These are phyloP conservation scores for Acrocera orbiculus DNA, from an alignment of 2,888 invertebrate genomes.

Conservation along the genomic window DNA sequence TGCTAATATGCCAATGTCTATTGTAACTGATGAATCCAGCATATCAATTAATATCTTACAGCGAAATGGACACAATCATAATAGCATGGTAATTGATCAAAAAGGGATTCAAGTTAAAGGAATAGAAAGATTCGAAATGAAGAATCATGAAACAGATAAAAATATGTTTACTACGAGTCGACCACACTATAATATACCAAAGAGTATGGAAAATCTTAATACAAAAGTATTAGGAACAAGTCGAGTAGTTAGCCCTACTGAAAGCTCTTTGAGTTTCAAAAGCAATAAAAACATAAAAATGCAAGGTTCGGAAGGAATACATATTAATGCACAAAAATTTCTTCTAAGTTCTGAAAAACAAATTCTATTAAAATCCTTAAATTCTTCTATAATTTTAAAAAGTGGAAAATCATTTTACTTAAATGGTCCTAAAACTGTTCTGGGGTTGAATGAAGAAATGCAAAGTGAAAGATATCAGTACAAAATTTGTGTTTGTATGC, in stretches of 20 bases:
- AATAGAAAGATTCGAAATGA: conserved; percentile 49
- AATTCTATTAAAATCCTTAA: conserved; percentile 57
- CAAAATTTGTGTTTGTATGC: conserved; percentile 82
- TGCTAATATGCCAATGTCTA: conserved; percentile 35
- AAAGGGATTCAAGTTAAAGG: conserved; percentile 52
- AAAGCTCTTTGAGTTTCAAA: no score
- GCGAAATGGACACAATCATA: conserved; percentile 28
- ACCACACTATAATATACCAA: conserved; percentile 52
- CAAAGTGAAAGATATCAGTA: conserved; percentile 43
- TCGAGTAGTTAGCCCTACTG: conserved; percentile 54
- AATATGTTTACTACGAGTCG: conserved; percentile 58
- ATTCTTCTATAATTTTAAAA: conserved; percentile 53
- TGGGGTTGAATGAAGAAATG: conserved; percentile 31
- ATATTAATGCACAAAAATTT: conserved; percentile 52
- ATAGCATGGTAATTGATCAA: conserved; percentile 39
- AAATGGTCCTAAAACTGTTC: conserved; percentile 50
- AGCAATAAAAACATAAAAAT: conserved; percentile 46
- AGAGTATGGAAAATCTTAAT: conserved; percentile 44
- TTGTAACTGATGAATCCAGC: conserved; percentile 22
- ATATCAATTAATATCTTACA: conserved; percentile 30
- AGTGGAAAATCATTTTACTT: conserved; percentile 53
- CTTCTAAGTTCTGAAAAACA: conserved; percentile 64
- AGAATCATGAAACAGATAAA: conserved; percentile 43
- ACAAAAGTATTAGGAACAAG: conserved; percentile 51
- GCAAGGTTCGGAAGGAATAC: conserved; percentile 64